Evolutionary conservation across 2,888 invertebrate genomes (phyloP), one percentile per base, ranked within the genome.

Genomic region (Lepetodrilus schrolli): DNA sequence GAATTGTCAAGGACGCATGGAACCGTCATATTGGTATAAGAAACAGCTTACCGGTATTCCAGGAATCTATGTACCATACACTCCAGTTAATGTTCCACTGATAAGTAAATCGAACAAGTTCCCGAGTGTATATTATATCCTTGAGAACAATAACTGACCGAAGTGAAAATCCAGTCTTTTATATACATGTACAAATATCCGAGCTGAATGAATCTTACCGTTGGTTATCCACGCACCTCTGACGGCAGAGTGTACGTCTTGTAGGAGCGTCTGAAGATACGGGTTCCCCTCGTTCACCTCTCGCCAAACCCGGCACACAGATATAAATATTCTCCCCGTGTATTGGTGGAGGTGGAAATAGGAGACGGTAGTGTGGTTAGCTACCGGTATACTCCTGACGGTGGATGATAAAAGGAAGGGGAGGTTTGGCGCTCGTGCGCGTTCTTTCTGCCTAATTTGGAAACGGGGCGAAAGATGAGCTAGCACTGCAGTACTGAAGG

Each of bases 371-470:
- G 30, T 23, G 30, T n/a, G 21, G 17, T 43, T 13, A 58, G 58
- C 58, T 30, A 30, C 58, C 58, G 58, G 21, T 48, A 30, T 30
- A 21, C 23, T 51, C 21, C 30, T 51, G 51, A 23, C 48, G 48
- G 7, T 17, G 17, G 23, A 58, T 30, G 58, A 43, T 43, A 43
- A 43, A 43, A 43, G n/a, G 43, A 43, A 43, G 58, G 58, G 58
- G 58, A 58, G 58, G 58, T 58, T 58, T 58, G 23, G 58, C 21
- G 58, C 58, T 21, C 58, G 58, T 4, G 58, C 58, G 58, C 58
- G 58, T 58, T 58, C 58, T 58, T 58, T 58, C 58, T 58, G 26
- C 58, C 58, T 58, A 58, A 58, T 58, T 58, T 58, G 58, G 58
- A 58, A 58, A 58, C 43, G 17, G 43, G 43, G 58, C 30, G 58